A percentile compares a stretch with the other conserved stretches of the same genome.
Conservation (phyloP, 2,888 invertebrate genomes). For the Choristoneura rosaceana region DNA sequence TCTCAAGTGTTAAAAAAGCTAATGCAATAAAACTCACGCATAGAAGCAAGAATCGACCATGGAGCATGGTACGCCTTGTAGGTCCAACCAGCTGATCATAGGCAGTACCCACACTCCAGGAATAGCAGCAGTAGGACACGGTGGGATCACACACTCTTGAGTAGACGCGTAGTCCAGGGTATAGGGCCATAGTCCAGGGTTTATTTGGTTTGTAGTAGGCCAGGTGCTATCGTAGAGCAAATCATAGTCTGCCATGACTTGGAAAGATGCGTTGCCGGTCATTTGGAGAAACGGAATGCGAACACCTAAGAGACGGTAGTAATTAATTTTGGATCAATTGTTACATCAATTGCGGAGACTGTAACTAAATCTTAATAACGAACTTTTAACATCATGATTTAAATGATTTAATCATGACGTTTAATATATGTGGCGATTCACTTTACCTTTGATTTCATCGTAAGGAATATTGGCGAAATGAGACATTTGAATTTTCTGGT, state of each 20-base stretch:
- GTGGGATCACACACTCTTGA: slow-evolving; percentile 74
- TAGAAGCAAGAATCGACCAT: slow-evolving; percentile 75
- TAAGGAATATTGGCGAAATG: slow-evolving; percentile 69
- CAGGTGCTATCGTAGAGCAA: slow-evolving; percentile 84
- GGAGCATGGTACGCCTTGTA: slow-evolving; percentile 69
- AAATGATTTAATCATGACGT: no score
- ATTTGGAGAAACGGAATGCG: slow-evolving; percentile 75
- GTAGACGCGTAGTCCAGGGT: slow-evolving; percentile 80
- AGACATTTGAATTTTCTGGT: slow-evolving; percentile 72
- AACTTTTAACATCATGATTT: neutral
- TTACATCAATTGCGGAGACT: no score
- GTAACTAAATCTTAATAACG: no score
- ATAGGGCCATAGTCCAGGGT: slow-evolving; percentile 84
- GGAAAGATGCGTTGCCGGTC: slow-evolving; percentile 76
- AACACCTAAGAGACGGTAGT: slow-evolving; percentile 45
- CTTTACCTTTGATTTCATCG: slow-evolving; percentile 55
- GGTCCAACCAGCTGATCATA: slow-evolving; percentile 76
- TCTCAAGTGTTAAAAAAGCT: no score
- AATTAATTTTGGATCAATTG: no score
- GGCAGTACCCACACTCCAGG: slow-evolving; percentile 86
- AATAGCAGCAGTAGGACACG: slow-evolving; percentile 75
- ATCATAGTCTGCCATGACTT: slow-evolving; percentile 69
- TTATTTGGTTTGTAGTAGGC: slow-evolving; percentile 64
- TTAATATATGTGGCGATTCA: no score
- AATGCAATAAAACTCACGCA: slow-evolving; percentile 53